These are phyloP conservation scores for Copidosoma floridanum DNA, from an alignment of 1,140 invertebrate genomes.

Conservation along the genomic window DNA sequence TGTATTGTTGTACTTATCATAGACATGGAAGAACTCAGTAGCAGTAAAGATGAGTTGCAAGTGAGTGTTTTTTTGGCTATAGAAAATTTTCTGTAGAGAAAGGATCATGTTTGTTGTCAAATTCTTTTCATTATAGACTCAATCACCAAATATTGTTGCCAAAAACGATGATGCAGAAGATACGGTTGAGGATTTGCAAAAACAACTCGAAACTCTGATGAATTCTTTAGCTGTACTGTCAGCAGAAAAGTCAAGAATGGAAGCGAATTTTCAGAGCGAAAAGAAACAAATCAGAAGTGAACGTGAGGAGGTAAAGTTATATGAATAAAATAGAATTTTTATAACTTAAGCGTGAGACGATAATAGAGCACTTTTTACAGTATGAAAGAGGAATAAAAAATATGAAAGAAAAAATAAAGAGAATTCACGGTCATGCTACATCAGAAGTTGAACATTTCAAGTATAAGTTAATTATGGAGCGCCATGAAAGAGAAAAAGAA, in stretches of 20 bases:
- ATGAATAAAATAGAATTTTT: neutral
- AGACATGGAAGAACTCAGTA: neutral
- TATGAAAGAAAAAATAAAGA: constrained; percentile 63
- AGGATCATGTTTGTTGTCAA: neutral
- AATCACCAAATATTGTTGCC: neutral
- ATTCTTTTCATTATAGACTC: neutral
- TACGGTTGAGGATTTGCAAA: constrained; percentile 53
- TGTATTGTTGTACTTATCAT: neutral
- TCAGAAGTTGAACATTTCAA: constrained; percentile 68
- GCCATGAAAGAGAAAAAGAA: constrained; percentile 77
- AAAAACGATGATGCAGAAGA: constrained; percentile 36
- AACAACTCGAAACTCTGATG: constrained; percentile 67
- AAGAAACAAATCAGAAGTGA: constrained; percentile 71
- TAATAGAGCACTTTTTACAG: constrained; percentile 49
- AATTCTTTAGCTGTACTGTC: constrained; percentile 76
- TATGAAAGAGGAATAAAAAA: constrained; percentile 66
- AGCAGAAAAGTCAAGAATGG: constrained; percentile 79
- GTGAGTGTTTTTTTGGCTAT: neutral
- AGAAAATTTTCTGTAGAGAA: neutral
- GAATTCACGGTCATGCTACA: constrained; percentile 58
- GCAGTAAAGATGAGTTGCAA: neutral
- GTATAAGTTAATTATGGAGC: constrained; percentile 71
- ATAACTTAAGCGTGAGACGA: neutral
- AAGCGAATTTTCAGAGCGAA: constrained; percentile 77
- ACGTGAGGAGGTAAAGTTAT: constrained; percentile 57